Conservation (phyloP, 2,888 invertebrate species). For the Ariolimax columbianus region DNA sequence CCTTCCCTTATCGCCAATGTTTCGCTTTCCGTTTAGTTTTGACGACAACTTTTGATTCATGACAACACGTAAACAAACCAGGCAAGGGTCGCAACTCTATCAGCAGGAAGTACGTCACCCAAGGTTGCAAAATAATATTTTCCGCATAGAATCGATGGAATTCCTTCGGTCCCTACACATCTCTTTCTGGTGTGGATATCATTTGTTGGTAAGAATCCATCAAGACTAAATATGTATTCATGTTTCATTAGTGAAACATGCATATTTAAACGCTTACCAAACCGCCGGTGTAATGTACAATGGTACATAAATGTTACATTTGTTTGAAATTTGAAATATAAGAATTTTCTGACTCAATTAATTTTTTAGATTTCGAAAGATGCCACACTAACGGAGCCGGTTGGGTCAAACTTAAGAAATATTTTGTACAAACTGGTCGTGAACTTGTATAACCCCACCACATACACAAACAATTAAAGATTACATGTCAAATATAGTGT, state of each 20-base stretch:
- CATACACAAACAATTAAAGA: no score
- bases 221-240: neutral
- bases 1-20: neutral
- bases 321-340: no score
- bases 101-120: slow-evolving; percentile 29
- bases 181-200: neutral
- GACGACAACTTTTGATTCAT: slow-evolving; percentile 20
- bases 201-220: neutral
- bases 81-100: slow-evolving; percentile 31
- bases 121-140: slow-evolving; percentile 1
- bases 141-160: slow-evolving; percentile 39
- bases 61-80: slow-evolving; percentile 35
- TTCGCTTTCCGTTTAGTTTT: slow-evolving; percentile 12
- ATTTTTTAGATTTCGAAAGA: no score
- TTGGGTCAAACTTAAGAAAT: no score
- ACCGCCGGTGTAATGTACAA: no score
- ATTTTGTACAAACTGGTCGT: no score
- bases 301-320: no score
- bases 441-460: no score
- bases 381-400: no score
- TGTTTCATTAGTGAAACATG: neutral
- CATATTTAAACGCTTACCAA: no score
- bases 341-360: no score
- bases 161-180: slow-evolving; percentile 16
- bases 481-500: no score